phyloP scores from a whole-genome alignment of 2,888 invertebrate species.

The Craniophora ligustri region DNA sequence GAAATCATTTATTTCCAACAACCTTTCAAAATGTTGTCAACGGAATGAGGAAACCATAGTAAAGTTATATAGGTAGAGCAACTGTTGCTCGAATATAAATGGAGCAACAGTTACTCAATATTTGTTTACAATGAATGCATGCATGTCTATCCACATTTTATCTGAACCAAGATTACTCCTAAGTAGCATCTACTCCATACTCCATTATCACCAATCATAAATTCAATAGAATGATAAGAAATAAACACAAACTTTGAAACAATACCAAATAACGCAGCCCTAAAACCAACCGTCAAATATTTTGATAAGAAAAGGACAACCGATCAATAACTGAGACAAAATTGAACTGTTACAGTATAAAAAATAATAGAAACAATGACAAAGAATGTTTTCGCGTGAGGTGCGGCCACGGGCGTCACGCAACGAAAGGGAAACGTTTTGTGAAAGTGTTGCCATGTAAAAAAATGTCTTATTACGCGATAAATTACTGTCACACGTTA shows the following conservation, averaged over 20 bases:
- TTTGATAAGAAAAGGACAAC: constrained; percentile 47
- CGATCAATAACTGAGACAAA: constrained; percentile 50
- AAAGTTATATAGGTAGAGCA: no score
- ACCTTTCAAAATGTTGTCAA: no score
- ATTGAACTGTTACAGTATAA: constrained; percentile 54
- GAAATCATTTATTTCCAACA: no score
- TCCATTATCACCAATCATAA: no score
- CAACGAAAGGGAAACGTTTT: constrained; percentile 37
- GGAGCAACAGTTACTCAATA: no score
- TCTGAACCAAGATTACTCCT: no score
- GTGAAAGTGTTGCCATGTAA: constrained; percentile 42
- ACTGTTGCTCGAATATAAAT: no score
- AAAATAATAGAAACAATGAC: constrained; percentile 52
- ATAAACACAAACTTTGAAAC: constrained; percentile 16
- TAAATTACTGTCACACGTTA: constrained; percentile 53
- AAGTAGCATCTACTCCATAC: no score
- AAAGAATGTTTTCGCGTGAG: constrained; percentile 50
- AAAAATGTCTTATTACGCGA: constrained; percentile 41
- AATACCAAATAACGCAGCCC: constrained; percentile 23
- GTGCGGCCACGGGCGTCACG: constrained; percentile 32
- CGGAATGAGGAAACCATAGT: no score
- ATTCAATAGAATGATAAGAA: constrained; percentile 4
- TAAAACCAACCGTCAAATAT: constrained; percentile 42
- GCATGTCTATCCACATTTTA: no score
- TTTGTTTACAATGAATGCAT: no score